Base-by-base conservation (phyloP, 1,140 invertebrate genomes). In the Magallana ariakensis region DNA sequence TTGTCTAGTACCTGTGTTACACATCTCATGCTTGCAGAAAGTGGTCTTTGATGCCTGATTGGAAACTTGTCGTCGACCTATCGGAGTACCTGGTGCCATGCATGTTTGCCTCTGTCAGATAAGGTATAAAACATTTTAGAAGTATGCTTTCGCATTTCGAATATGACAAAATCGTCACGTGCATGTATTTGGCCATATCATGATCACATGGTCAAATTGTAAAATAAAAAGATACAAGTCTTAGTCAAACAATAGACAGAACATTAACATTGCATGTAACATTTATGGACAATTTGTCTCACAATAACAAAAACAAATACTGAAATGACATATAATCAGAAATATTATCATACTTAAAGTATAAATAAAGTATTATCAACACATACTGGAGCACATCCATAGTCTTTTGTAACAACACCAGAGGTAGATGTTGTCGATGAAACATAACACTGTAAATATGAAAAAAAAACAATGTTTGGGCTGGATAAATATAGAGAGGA, bases 371-470 rank as follows among this genome's bases (percentile, higher is more conserved):
- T 62, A 7, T n/a, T 9, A 62, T 62, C 58, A n/a, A 15, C 8
- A 26, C 66, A 13, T 75, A 75, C 66, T 10, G 66, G 66, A 11
- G 66, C 66, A 26, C 66, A 75, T 75, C 66, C 66, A 26, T 26
- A 75, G 13, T 75, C 33, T 11, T 26, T 33, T 13, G 33, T 13
- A 13, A 75, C 22, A 9, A 26, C 10, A 26, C 66, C 66, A 22
- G 22, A 19, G 4, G 66, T 33, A 19, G 22, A 13, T 1, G 66
- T 75, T 46, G 66, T 33, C 26, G 66, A 26, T 0, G 66, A 10
- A 13, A 33, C 66, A 11, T 75, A 75, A 33, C 66, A 75, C 66
- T 75, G 66, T 19, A 70, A 70, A 26, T 26, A 26, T 26, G 26
- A 22, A 26, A 26, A 46, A 46, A 5, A 46, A n/a, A n/a, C n/a